Evolutionary conservation across 1,140 invertebrate genomes (phyloP).

Genomic region (Drosophila takahashii): DNA sequence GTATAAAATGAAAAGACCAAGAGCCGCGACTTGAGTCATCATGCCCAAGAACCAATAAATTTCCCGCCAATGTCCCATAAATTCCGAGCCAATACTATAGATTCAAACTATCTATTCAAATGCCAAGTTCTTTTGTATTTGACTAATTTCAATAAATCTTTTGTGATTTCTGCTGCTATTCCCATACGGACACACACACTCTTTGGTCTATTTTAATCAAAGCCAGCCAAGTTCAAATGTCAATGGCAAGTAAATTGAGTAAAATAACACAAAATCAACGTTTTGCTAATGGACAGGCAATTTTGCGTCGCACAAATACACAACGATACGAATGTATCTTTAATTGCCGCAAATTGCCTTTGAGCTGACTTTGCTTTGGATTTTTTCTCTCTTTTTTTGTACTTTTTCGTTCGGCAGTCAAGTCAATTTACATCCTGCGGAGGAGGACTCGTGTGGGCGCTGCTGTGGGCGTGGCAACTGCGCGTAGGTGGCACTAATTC

Average conservation of each 20-base stretch:
- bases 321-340: conserved; percentile 56
- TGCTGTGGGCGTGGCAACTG: conserved; percentile 8
- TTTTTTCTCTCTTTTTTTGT: conserved; percentile 20
- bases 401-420: conserved; percentile 4
- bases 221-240: conserved; percentile 73
- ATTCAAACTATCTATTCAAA: conserved; percentile 36
- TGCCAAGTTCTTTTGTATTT: conserved; percentile 10
- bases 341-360: conserved; percentile 64
- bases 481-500: conserved; percentile 55
- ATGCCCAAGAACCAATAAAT: conserved; percentile 17
- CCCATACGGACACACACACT: conserved; percentile 22
- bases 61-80: conserved; percentile 22
- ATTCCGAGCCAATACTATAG: conserved; percentile 20
- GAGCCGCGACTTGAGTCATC: conserved; percentile 36
- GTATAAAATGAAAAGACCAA: conserved; percentile 26
- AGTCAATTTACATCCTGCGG: conserved; percentile 53
- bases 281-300: conserved; percentile 66
- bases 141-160: conserved; percentile 51
- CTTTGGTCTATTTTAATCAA: conserved; percentile 61
- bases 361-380: conserved; percentile 42
- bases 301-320: conserved; percentile 45
- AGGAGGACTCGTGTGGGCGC: conserved; percentile 24
- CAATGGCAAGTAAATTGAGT: conserved; percentile 77
- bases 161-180: conserved; percentile 6
- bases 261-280: conserved; percentile 49